Percentiles rank a stretch among this genome's conserved stretches.
These are phyloP conservation scores for Coecobrya sp. DNA, from an alignment of 2,888 invertebrate genomes.

Conservation along the genomic window DNA sequence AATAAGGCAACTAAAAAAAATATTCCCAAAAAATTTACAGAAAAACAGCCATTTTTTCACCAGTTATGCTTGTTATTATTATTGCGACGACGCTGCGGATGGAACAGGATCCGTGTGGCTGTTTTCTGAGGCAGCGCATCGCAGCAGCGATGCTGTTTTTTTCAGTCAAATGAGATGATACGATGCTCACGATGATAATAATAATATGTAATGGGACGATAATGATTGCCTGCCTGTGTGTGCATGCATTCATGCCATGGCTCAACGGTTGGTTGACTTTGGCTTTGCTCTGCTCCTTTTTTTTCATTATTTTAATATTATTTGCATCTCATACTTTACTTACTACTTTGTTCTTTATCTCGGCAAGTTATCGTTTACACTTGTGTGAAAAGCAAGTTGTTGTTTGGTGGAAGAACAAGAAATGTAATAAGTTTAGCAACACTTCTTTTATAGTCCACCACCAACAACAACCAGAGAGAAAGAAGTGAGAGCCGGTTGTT, in stretches of 20 bases:
- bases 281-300: slow-evolving; percentile 32
- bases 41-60: not conserved
- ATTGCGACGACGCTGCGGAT: not conserved
- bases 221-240: slow-evolving; percentile 30
- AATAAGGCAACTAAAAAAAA: not conserved
- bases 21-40: too few species aligned
- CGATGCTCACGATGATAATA: slow-evolving; percentile 40
- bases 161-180: slow-evolving; percentile 20
- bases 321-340: not conserved
- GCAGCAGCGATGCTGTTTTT: not conserved
- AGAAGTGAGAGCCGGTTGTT: slow-evolving; percentile 10
- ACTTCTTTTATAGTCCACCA: not conserved
- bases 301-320: not conserved
- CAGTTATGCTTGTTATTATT: not conserved
- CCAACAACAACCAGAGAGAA: not conserved
- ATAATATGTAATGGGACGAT: not conserved
- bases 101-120: slow-evolving; percentile 24
- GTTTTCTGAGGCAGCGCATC: not conserved
- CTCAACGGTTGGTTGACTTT: slow-evolving; percentile 46
- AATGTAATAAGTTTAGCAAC: not conserved
- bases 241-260: slow-evolving; percentile 37
- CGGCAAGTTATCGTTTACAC: not conserved
- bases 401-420: not conserved
- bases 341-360: not conserved
- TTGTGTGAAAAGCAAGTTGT: slow-evolving; percentile 35